phyloP scores from a whole-genome alignment of 2,797 vertebrate genomes.

The Hyperoplus lanceolatus region DNA sequence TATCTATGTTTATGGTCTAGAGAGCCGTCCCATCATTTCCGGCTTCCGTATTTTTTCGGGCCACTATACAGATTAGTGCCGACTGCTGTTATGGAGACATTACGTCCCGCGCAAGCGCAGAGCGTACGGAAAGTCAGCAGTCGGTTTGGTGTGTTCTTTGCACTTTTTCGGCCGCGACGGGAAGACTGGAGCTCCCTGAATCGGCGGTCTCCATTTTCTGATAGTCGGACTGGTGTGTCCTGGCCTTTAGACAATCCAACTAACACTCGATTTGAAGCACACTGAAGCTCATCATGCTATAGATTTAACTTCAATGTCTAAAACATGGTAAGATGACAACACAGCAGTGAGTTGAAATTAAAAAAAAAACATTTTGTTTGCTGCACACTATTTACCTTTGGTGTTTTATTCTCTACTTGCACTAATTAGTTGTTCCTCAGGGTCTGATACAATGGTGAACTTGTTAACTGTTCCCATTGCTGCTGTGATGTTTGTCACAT shows the following conservation, averaged over 20 bases:
- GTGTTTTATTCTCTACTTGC: not conserved
- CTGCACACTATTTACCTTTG: not conserved
- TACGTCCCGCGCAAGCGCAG: no score
- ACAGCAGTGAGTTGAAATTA: not conserved
- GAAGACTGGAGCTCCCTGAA: no score
- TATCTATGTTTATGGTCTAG: no score
- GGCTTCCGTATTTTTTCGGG: no score
- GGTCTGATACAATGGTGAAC: conserved; percentile 1
- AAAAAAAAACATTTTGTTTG: not conserved
- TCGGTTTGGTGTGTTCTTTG: no score
- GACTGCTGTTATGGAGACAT: no score
- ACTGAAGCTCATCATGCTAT: not conserved
- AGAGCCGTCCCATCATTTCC: no score
- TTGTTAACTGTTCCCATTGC: conserved; percentile 7
- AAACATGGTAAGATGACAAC: not conserved
- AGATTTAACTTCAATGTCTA: not conserved
- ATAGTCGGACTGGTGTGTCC: no score
- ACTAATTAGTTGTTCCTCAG: conserved; percentile 1
- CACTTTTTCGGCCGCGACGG: no score
- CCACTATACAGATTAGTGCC: no score
- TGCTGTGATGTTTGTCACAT: conserved; percentile 25
- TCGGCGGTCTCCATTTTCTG: no score
- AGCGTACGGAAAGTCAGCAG: no score
- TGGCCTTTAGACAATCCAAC: not conserved
- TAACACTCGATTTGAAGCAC: not conserved